Evolutionary conservation across 2,797 vertebrate species (phyloP), one percentile per base, ranked within the genome.

Genomic region (Neosilurus hyrtlii): DNA sequence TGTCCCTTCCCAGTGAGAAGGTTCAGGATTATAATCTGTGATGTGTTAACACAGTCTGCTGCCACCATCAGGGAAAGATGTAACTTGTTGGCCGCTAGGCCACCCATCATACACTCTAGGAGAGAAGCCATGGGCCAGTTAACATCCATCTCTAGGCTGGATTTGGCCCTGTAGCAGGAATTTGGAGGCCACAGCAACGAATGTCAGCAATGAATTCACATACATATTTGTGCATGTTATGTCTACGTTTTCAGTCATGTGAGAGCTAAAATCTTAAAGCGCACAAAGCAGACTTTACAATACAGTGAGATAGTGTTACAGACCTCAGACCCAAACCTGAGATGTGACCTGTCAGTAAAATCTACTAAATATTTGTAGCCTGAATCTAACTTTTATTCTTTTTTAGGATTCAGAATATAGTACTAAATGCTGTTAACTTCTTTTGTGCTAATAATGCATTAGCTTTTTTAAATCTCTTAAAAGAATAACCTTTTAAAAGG

Each of bases 251-350:
- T 57, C 16, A 73, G 83, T 85, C 87, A 87, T 79, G 87, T 86
- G 62, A 56, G 9, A 9, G 52, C 3, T 54, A 73, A 72, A 82
- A 84, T 5, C 73, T 37, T 8, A 24, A 59, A 59, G 22, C 2
- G 9, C 51, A 73, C 51, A 73, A 16, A 24, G 12, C 85, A 78
- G 22, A 80, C 86, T 87, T 86, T 92, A 82, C 80, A 79, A 63
- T 81, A 82, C 76, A 78, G 84, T 89, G 80, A 89, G 78, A 86
- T 81, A 68, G 68, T 76, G 56, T 84, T 80, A 68, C 49, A 82
- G 65, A 57, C 68, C 86, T 52, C 84, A 73, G 37, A 26, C 14
- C 49, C 56, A 74, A 74, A 30, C 52, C 16, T 35, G 20, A 75
- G 11, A 75, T 75, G 30, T 75, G 72, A 9, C 18, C 16, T 57